Percentiles rank a stretch among this genome's conserved stretches.
Conservation (phyloP, 2,113 vertebrate species). For the Vombatus ursinus region DNA sequence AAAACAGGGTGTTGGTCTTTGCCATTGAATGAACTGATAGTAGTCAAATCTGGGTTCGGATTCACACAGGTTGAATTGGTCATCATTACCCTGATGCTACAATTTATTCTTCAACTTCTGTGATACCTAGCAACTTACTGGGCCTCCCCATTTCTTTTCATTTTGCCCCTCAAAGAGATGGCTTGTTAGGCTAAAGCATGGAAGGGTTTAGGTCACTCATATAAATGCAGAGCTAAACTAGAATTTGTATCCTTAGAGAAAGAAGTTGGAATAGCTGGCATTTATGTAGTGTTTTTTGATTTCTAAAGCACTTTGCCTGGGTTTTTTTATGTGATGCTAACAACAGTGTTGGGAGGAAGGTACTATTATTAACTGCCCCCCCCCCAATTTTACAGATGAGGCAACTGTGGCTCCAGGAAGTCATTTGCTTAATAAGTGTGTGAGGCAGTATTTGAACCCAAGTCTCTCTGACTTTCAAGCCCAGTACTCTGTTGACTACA, state of each 20-base stretch:
- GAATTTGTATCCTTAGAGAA: not conserved
- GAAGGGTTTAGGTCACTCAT: not conserved
- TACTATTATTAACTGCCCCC: not conserved
- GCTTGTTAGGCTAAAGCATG: accelerated
- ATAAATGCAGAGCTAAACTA: not conserved
- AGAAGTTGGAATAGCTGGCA: not conserved
- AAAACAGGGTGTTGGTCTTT: conserved; percentile 71
- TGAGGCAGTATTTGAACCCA: not conserved
- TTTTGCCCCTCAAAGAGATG: not conserved
- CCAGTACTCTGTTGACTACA: not conserved
- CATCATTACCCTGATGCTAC: accelerated
- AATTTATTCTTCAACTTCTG: not conserved
- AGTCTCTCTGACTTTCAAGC: not conserved
- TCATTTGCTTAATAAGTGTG: not conserved
- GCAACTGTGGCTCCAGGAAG: not conserved
- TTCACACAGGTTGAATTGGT: accelerated
- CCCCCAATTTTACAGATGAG: not conserved
- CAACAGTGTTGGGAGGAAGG: not conserved
- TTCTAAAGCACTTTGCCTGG: not conserved
- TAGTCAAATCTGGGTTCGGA: not conserved
- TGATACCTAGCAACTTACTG: accelerated
- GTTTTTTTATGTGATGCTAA: not conserved
- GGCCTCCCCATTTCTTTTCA: not conserved
- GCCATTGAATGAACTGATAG: conserved; percentile 41
- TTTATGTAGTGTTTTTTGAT: not conserved